Percentiles rank a stretch among this genome's conserved stretches.
Evolutionary conservation across 2,113 vertebrate genomes (phyloP).

Genomic region (Elanus axillaris): DNA sequence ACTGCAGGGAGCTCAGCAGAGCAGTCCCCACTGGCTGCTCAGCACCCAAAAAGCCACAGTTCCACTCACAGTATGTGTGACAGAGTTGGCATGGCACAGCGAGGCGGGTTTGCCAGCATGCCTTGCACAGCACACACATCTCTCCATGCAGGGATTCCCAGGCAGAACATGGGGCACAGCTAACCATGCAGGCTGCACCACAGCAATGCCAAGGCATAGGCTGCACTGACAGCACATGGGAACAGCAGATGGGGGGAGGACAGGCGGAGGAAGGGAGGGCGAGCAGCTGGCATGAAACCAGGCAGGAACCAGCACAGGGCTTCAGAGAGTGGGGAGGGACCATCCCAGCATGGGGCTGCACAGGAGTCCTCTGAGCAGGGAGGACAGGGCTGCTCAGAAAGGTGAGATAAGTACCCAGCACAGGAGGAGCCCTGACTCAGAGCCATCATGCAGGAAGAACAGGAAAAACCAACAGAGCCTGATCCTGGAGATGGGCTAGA

Average conservation of each 20-base stretch:
- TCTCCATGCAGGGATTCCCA: neutral
- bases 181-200: neutral
- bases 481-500: neutral
- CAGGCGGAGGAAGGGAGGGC: fast-evolving
- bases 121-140: fast-evolving
- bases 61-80: fast-evolving
- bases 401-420: neutral
- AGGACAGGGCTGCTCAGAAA: neutral
- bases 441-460: neutral
- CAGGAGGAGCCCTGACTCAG: slow-evolving; percentile 20
- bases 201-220: neutral
- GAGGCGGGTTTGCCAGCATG: neutral
- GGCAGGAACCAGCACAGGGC: neutral
- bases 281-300: neutral
- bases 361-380: neutral
- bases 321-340: neutral
- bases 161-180: neutral
- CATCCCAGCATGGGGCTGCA: fast-evolving
- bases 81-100: neutral
- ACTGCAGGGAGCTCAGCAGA: fast-evolving
- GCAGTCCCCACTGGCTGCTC: fast-evolving
- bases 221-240: neutral
- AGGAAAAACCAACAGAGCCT: slow-evolving; percentile 37
- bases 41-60: neutral
- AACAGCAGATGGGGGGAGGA: fast-evolving